Conservation (phyloP, 53 echinoderm and acorn worm species). For the Temnopleurus reevesii region DNA sequence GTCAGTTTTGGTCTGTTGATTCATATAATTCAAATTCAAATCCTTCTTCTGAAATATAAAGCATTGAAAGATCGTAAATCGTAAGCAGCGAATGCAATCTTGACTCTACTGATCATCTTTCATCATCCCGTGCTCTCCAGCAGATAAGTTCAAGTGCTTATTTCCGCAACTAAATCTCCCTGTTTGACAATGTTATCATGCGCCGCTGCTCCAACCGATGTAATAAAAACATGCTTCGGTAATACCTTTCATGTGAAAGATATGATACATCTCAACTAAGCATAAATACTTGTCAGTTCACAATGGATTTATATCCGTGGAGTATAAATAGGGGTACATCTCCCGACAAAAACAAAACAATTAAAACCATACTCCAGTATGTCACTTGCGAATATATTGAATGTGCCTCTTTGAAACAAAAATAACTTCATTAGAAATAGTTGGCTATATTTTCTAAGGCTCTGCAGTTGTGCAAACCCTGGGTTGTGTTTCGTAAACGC, state of each 20-base stretch:
- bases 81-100: too few species aligned
- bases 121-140: background rate
- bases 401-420: too few species aligned
- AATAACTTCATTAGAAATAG: too few species aligned
- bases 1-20: too few species aligned
- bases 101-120: background rate
- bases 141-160: conserved; percentile 8
- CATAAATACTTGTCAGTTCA: conserved; percentile 1
- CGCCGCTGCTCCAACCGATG: background rate
- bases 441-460: too few species aligned
- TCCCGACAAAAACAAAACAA: background rate
- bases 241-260: background rate
- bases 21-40: too few species aligned
- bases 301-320: background rate
- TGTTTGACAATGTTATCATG: conserved; percentile 14
- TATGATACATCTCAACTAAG: conserved; percentile 1
- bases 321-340: background rate
- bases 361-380: background rate
- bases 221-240: background rate
- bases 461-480: too few species aligned
- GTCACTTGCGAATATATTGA: too few species aligned
- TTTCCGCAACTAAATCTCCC: background rate
- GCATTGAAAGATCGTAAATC: too few species aligned
- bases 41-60: too few species aligned
- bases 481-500: too few species aligned